phyloP scores from a whole-genome alignment of 2,113 vertebrate genomes.

The Xenopus laevis region DNA sequence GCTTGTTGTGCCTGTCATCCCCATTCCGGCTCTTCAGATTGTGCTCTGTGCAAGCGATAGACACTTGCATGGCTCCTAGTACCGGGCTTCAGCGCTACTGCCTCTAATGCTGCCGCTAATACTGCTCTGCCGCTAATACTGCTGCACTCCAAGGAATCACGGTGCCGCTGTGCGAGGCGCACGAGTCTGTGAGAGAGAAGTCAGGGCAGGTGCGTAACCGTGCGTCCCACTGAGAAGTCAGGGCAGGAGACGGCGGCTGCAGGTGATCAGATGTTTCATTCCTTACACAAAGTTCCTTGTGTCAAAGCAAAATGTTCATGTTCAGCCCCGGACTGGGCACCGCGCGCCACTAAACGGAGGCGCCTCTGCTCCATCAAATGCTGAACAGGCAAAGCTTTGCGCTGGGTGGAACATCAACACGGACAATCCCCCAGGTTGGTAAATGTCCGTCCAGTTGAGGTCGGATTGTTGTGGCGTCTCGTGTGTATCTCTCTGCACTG shows the following conservation, averaged over 20 bases:
- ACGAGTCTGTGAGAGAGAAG: background rate
- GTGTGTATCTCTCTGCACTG: too few relatives aligned
- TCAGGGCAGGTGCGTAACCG: too few relatives aligned
- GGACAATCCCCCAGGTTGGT: too few relatives aligned
- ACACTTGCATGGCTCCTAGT: constrained; percentile 87
- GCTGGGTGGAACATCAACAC: background rate
- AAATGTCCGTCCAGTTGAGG: too few relatives aligned
- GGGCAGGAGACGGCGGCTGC: constrained; percentile 7
- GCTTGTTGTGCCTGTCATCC: constrained; percentile 88
- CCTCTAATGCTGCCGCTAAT: too few relatives aligned
- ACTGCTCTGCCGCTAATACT: too few relatives aligned
- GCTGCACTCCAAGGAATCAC: background rate
- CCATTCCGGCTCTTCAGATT: constrained; percentile 94
- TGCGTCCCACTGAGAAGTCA: background rate
- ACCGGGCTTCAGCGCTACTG: background rate
- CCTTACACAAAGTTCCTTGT: constrained; percentile 24
- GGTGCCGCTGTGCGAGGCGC: background rate
- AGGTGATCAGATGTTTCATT: constrained; percentile 19
- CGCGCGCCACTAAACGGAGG: constrained; percentile 41
- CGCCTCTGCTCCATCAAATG: constrained; percentile 50
- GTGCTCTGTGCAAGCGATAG: constrained; percentile 97
- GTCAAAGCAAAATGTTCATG: constrained; percentile 36
- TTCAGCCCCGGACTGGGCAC: constrained; percentile 3
- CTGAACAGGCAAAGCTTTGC: constrained; percentile 45
- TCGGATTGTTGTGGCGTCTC: too few relatives aligned